Evolutionary conservation across 2,113 vertebrate genomes (phyloP).

Genomic region (Elephantulus edwardii): DNA sequence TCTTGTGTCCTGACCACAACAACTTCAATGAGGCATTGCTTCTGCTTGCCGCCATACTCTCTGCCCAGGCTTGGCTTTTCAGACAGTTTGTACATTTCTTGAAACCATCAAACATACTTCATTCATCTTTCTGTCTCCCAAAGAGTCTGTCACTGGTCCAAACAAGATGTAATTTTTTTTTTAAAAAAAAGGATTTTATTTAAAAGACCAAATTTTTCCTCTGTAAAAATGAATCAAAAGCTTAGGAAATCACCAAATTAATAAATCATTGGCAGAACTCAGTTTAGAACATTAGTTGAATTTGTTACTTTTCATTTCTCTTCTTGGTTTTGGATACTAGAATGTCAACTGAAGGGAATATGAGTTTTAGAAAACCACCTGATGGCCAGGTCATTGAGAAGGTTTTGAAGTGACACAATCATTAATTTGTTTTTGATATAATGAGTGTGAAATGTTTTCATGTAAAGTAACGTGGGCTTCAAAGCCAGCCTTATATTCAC

Average conservation of each 20-base stretch:
- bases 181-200: too few species aligned
- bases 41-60: too few species aligned
- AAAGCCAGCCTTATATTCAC: not conserved
- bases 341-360: not conserved
- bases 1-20: not conserved
- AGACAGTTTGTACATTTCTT: not conserved
- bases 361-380: not conserved
- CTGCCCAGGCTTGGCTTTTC: not conserved
- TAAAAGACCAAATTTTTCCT: too few species aligned
- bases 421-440: not conserved
- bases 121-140: not conserved
- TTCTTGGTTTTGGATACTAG: not conserved
- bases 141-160: not conserved
- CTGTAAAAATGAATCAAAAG: not conserved
- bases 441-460: not conserved
- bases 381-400: not conserved
- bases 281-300: not conserved
- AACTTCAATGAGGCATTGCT: not conserved
- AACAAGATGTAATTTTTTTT: not conserved
- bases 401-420: not conserved
- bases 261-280: not conserved
- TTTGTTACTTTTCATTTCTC: not conserved
- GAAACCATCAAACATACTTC: not conserved
- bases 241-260: not conserved
- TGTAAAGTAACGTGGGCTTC: not conserved